These are phyloP conservation scores for Harpalus rubripes DNA, from an alignment of 2,888 invertebrate species.

Conservation along the genomic window DNA sequence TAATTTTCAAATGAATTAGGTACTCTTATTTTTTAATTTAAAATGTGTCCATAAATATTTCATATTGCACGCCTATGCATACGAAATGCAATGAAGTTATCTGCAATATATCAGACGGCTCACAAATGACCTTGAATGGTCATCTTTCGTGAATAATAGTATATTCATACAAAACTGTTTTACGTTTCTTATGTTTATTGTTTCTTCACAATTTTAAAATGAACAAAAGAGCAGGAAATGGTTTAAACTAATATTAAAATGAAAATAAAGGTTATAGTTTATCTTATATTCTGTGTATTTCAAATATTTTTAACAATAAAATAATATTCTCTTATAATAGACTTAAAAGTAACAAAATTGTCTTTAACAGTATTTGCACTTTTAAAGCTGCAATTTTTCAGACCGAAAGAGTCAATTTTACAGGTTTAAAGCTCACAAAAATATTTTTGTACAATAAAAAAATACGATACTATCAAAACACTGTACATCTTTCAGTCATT, in stretches of 20 bases:
- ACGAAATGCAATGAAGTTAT: no score
- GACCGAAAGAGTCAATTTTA: constrained; percentile 49
- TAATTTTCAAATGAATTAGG: no score
- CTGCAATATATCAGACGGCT: no score
- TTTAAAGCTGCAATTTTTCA: constrained; percentile 51
- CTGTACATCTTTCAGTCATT: constrained; percentile 53
- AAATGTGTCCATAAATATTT: no score
- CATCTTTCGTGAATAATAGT: no score
- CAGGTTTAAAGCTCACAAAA: constrained; percentile 58
- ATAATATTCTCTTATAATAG: constrained; percentile 63
- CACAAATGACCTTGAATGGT: no score
- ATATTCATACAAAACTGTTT: no score
- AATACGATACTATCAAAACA: constrained; percentile 50
- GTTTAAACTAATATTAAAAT: not conserved
- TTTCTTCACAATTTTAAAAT: no score
- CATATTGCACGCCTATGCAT: no score
- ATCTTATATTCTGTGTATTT: constrained; percentile 59
- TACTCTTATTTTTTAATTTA: no score
- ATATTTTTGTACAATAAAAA: constrained; percentile 64
- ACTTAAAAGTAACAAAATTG: constrained; percentile 66
- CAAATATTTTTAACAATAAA: constrained; percentile 60
- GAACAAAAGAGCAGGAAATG: no score
- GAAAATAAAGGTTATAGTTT: constrained; percentile 9
- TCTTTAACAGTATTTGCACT: constrained; percentile 65
- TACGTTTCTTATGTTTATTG: no score